These are phyloP conservation scores for Orchestia grillus DNA, from an alignment of 1,140 invertebrate species.

Conservation along the genomic window DNA sequence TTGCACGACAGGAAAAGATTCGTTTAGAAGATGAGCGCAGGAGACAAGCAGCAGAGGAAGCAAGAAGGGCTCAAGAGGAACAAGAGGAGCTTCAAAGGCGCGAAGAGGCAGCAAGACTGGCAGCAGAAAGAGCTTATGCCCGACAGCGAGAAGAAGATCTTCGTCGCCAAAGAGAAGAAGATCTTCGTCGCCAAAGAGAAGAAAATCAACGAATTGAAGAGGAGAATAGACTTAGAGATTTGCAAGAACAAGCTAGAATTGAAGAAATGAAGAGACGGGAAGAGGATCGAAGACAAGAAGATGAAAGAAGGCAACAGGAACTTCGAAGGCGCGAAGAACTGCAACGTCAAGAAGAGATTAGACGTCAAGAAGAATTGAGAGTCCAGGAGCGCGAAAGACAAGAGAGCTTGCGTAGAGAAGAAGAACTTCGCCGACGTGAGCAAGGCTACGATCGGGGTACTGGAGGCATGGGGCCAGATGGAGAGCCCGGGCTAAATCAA, in stretches of 20 bases:
- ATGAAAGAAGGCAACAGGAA: not conserved
- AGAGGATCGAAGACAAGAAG: not conserved
- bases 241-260: constrained; percentile 42
- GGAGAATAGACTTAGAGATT: constrained; percentile 27
- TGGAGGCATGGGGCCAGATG: not conserved
- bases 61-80: not conserved
- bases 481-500: not conserved
- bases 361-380: constrained; percentile 1
- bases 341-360: not conserved
- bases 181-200: constrained; percentile 23
- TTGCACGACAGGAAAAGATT: constrained; percentile 29
- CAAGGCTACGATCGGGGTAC: not conserved
- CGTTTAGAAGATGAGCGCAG: constrained; percentile 21
- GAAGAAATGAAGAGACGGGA: not conserved
- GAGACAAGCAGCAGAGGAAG: not conserved
- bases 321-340: not conserved
- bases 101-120: not conserved
- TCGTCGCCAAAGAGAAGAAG: constrained; percentile 17
- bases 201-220: constrained; percentile 44
- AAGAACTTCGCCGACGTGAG: not conserved
- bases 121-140: not conserved
- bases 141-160: constrained; percentile 36
- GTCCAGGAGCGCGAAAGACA: not conserved
- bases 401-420: not conserved
- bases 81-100: not conserved